Evolutionary conservation across 2,888 invertebrate genomes (phyloP).

Genomic region (Merodon equestris): DNA sequence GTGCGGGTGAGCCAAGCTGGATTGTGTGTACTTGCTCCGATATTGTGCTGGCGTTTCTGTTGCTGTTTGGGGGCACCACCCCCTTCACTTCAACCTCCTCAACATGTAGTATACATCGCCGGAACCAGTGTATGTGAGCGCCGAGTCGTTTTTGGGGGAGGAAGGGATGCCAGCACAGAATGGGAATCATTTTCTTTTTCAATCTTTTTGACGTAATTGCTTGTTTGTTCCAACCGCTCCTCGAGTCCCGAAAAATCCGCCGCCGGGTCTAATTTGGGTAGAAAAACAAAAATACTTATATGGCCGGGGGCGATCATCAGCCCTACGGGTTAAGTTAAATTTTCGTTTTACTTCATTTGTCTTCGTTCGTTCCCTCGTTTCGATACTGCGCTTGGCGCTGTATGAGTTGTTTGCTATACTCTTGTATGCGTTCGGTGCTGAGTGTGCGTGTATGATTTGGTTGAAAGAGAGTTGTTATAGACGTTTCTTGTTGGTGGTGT

Average conservation of each 20-base stretch:
- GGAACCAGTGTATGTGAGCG: constrained; percentile 41
- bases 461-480: constrained; percentile 50
- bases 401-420: too few species aligned
- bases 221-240: constrained; percentile 70
- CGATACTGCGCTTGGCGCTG: background rate
- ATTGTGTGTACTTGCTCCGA: constrained; percentile 58
- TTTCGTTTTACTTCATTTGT: constrained; percentile 67
- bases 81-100: constrained; percentile 17
- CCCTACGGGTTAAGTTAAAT: constrained; percentile 66
- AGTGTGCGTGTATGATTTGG: constrained; percentile 8
- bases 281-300: constrained; percentile 67
- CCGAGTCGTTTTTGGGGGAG: constrained; percentile 14
- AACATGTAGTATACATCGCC: too few species aligned
- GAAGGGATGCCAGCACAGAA: constrained; percentile 14
- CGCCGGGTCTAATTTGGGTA: constrained; percentile 67
- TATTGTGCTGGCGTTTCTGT: constrained; percentile 37
- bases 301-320: constrained; percentile 57
- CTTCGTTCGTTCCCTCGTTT: constrained; percentile 36
- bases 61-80: constrained; percentile 17
- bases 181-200: constrained; percentile 67
- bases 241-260: constrained; percentile 59
- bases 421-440: background rate
- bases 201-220: constrained; percentile 72
- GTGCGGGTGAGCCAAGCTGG: constrained; percentile 23
- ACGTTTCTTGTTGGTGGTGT: constrained; percentile 51